These are phyloP conservation scores for Muscina levida DNA, from an alignment of 2,888 invertebrate genomes.

Conservation along the genomic window DNA sequence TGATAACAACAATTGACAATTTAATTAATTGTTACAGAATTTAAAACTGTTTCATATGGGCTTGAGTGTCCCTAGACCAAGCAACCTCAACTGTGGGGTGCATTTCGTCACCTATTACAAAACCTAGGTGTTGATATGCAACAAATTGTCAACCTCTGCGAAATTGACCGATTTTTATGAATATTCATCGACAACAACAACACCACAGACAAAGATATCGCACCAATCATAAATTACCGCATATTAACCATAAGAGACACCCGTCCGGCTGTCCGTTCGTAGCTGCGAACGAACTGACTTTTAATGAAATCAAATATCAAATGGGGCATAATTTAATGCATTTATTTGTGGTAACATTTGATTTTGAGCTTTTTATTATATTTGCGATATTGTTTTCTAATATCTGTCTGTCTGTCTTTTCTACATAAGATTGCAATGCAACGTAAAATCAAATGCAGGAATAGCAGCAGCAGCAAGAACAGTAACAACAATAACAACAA, in stretches of 20 bases:
- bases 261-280: background rate
- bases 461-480: background rate
- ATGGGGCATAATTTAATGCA: constrained; percentile 56
- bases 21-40: too few relatives aligned
- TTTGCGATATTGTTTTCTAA: background rate
- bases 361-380: background rate
- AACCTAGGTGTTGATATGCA: constrained; percentile 45
- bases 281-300: background rate
- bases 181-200: background rate
- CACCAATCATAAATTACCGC: background rate
- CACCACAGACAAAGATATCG: background rate
- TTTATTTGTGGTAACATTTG: constrained; percentile 37
- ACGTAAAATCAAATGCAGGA: constrained; percentile 15
- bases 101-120: background rate
- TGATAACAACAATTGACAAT: too few relatives aligned
- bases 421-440: background rate
- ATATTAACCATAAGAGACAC: background rate
- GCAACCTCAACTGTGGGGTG: background rate
- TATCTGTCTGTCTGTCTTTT: too few relatives aligned
- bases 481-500: background rate
- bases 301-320: constrained; percentile 36
- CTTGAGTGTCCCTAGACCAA: constrained; percentile 3
- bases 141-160: constrained; percentile 45
- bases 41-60: too few relatives aligned
- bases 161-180: background rate